A percentile compares a stretch with the other conserved stretches of the same genome.
phyloP scores from a whole-genome alignment of 2,113 vertebrate species.

The Sander lucioperca region DNA sequence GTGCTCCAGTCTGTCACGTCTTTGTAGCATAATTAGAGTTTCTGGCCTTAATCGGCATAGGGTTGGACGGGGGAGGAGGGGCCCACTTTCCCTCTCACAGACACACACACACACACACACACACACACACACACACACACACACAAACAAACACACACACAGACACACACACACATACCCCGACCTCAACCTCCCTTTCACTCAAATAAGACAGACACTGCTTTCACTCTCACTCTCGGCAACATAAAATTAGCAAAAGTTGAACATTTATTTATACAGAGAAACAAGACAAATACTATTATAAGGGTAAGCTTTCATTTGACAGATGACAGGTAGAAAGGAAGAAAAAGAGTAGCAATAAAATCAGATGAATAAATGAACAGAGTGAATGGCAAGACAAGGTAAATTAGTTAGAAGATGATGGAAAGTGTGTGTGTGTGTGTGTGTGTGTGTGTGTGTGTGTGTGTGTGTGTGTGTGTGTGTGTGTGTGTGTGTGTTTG shows the following conservation, averaged over 20 bases:
- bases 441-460: neutral
- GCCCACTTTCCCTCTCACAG: constrained; percentile 74
- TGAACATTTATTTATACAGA: neutral
- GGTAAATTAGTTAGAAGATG: neutral
- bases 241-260: constrained; percentile 5
- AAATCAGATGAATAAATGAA: neutral
- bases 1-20: constrained; percentile 77
- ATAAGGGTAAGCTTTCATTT: no score
- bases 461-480: neutral
- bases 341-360: neutral
- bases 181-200: constrained; percentile 25
- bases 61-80: constrained; percentile 36
- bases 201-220: neutral
- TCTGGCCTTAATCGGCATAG: constrained; percentile 81
- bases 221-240: constrained; percentile 57
- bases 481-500: neutral
- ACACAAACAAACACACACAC: constrained; percentile 29
- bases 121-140: constrained; percentile 41
- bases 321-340: neutral
- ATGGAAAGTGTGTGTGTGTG: neutral
- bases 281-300: neutral
- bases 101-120: constrained; percentile 22
- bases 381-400: neutral
- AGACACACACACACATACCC: constrained; percentile 33
- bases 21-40: constrained; percentile 80